These are phyloP conservation scores for Conger conger DNA, from an alignment of 2,113 vertebrate genomes.

Conservation along the genomic window DNA sequence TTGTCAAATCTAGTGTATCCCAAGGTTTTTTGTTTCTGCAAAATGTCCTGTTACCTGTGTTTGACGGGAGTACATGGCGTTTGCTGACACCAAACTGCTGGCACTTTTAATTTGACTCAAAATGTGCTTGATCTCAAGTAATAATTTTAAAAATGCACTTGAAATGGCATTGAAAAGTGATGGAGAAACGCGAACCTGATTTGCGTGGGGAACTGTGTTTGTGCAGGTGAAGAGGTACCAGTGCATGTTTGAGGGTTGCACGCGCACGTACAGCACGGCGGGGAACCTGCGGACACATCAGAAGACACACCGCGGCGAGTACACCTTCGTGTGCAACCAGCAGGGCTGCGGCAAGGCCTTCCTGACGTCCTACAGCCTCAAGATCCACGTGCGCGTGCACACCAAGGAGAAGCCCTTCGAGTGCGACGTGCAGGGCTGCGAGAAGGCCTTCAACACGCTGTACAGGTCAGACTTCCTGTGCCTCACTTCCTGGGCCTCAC, in stretches of 20 bases:
- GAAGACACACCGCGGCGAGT: constrained; percentile 95
- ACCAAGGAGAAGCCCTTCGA: constrained; percentile 99
- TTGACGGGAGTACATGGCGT: too few species aligned
- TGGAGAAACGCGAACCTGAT: background rate
- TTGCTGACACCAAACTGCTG: too few species aligned
- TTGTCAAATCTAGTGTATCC: too few species aligned
- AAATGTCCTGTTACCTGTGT: too few species aligned
- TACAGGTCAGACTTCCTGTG: constrained; percentile 74
- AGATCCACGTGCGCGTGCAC: constrained; percentile 96
- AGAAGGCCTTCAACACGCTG: constrained; percentile 96
- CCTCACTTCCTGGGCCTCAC: background rate
- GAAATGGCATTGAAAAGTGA: background rate
- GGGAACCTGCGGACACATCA: constrained; percentile 97
- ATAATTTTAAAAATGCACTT: too few species aligned
- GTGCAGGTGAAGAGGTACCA: constrained; percentile 94
- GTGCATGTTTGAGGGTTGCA: constrained; percentile 97
- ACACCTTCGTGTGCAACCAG: constrained; percentile 97
- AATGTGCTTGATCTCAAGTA: too few species aligned
- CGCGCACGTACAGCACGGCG: constrained; percentile 95
- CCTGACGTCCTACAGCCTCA: constrained; percentile 98
- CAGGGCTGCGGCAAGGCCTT: constrained; percentile 98
- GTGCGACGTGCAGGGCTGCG: constrained; percentile 95
- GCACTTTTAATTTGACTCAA: too few species aligned
- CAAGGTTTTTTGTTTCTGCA: too few species aligned
- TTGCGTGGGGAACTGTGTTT: constrained; percentile 22